phyloP scores from a whole-genome alignment of 2,888 invertebrate species.

The Herminia tarsipennalis region DNA sequence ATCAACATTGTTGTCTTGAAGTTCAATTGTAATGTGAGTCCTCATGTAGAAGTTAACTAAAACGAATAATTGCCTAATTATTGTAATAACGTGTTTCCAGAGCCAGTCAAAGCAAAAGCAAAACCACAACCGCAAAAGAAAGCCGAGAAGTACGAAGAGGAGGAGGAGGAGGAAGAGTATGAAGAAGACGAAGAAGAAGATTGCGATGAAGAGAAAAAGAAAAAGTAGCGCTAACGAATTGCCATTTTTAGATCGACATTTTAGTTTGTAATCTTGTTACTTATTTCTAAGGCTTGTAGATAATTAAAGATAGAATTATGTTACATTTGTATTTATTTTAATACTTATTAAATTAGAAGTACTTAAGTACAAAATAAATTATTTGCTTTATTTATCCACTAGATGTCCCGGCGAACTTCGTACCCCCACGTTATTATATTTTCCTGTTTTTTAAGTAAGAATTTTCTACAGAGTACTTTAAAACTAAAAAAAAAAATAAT shows the following conservation, averaged over 20 bases:
- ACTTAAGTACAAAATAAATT: slow-evolving; percentile 9
- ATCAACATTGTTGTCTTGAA: no score
- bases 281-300: slow-evolving; percentile 33
- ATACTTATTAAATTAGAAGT: slow-evolving; percentile 3
- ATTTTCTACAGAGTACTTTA: no score
- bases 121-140: slow-evolving; percentile 53
- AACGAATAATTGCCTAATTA: neutral
- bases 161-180: slow-evolving; percentile 39
- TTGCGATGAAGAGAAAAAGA: slow-evolving; percentile 57
- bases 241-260: slow-evolving; percentile 49
- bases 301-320: slow-evolving; percentile 24
- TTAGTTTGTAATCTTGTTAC: slow-evolving; percentile 41
- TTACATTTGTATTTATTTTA: slow-evolving; percentile 16
- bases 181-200: slow-evolving; percentile 56
- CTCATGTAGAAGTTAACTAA: no score
- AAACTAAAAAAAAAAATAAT: no score
- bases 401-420: no score
- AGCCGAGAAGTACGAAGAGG: slow-evolving; percentile 44
- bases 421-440: no score
- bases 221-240: slow-evolving; percentile 32
- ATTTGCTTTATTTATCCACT: neutral
- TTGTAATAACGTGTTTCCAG: slow-evolving; percentile 44
- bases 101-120: slow-evolving; percentile 53
- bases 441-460: no score
- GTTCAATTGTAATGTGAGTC: no score